phyloP scores from a whole-genome alignment of 2,113 vertebrate genomes.

The Orientallactaga bullata region DNA sequence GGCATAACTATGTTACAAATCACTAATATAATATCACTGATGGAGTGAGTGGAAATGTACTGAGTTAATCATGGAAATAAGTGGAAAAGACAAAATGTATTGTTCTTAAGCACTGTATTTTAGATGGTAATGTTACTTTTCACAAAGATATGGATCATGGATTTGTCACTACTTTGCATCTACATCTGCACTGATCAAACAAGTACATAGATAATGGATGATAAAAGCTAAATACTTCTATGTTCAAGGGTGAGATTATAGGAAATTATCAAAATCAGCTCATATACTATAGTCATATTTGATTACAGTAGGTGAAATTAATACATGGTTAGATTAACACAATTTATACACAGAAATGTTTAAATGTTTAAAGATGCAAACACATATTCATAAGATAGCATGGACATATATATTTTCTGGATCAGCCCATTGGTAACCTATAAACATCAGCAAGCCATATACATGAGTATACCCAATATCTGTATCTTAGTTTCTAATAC shows the following conservation, averaged over 20 bases:
- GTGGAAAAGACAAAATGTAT: neutral
- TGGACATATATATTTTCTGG: neutral
- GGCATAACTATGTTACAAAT: neutral
- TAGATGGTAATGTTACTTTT: neutral
- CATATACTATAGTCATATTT: neutral
- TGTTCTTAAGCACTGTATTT: neutral
- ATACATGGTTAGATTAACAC: neutral
- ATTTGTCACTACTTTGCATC: neutral
- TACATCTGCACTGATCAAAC: neutral
- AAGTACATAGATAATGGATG: neutral
- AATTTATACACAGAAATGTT: neutral
- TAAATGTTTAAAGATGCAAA: neutral
- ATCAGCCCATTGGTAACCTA: neutral
- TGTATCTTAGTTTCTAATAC: neutral
- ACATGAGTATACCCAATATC: neutral
- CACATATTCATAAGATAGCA: neutral
- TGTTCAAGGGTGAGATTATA: neutral
- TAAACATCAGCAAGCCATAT: neutral
- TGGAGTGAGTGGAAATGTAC: neutral
- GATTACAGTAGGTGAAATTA: neutral
- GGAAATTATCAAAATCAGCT: neutral
- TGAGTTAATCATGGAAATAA: neutral
- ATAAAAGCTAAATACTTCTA: neutral
- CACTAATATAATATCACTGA: neutral
- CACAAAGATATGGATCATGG: neutral